A percentile compares a stretch with the other conserved stretches of the same genome.
These are phyloP conservation scores for Azorinus chamasolen DNA, from an alignment of 2,888 invertebrate genomes.

Conservation along the genomic window DNA sequence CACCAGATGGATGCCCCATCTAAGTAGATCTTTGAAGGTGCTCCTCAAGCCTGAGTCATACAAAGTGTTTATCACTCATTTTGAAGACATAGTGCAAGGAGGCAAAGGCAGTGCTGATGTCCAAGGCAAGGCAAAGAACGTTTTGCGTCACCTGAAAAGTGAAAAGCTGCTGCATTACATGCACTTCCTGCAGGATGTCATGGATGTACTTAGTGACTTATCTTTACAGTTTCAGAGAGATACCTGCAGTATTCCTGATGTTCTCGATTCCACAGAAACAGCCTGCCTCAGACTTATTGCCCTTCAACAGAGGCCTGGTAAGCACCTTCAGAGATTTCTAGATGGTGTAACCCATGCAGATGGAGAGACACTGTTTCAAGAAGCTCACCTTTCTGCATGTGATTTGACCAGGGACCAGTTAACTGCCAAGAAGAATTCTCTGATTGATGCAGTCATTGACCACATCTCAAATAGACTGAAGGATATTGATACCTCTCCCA, in stretches of 20 bases:
- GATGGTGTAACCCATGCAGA: background rate
- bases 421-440: slow-evolving; percentile 4
- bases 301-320: slow-evolving; percentile 10
- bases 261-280: background rate
- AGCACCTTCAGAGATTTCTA: slow-evolving; percentile 11
- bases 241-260: slow-evolving; percentile 4
- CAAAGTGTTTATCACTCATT: slow-evolving; percentile 13
- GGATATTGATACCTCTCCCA: slow-evolving; percentile 36
- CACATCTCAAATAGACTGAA: slow-evolving; percentile 38
- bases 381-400: slow-evolving; percentile 5
- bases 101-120: slow-evolving; percentile 12
- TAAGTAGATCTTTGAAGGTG: background rate
- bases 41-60: slow-evolving; percentile 2
- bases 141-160: slow-evolving; percentile 6
- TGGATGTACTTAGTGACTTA: slow-evolving; percentile 7
- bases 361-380: background rate
- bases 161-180: slow-evolving; percentile 13
- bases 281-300: slow-evolving; percentile 1
- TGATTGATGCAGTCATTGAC: slow-evolving; percentile 43
- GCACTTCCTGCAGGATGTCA: slow-evolving; percentile 15
- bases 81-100: slow-evolving; percentile 8
- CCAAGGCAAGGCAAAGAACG: slow-evolving; percentile 6
- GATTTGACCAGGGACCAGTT: background rate
- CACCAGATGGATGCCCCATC: slow-evolving; percentile 29
- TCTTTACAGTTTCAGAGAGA: slow-evolving; percentile 7